Conservation (phyloP, 2,113 vertebrate genomes). For the Azemiops feae region DNA sequence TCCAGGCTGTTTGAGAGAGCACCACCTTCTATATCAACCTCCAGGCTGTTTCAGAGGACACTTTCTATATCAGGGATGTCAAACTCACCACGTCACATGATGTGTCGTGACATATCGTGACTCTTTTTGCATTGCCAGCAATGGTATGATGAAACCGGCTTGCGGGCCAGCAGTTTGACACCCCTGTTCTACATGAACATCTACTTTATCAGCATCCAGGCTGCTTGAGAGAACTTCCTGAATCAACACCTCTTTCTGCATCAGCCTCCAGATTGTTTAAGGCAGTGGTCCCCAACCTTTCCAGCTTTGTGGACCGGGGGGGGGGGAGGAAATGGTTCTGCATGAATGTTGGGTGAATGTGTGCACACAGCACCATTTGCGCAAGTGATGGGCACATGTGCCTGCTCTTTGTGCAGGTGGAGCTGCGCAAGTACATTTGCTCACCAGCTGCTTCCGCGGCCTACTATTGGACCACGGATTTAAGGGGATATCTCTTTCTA, state of each 20-base stretch:
- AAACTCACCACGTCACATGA: too few species aligned
- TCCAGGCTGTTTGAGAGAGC: background rate
- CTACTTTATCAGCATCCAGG: background rate
- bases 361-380: too few species aligned
- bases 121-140: too few species aligned
- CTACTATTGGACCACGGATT: background rate
- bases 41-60: background rate
- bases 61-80: background rate
- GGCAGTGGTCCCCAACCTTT: background rate
- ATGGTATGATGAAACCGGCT: too few species aligned
- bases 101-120: too few species aligned
- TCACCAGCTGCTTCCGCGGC: background rate
- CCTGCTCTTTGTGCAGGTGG: background rate
- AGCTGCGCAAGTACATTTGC: background rate
- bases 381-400: too few species aligned
- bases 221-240: background rate
- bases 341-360: too few species aligned
- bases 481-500: background rate
- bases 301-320: background rate
- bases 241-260: background rate
- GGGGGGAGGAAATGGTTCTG: background rate
- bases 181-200: background rate
- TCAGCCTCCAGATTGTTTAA: background rate
- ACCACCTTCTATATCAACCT: background rate
- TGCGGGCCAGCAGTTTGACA: too few species aligned